Percentiles rank a stretch among this genome's conserved stretches.
phyloP scores from a whole-genome alignment of 1,140 invertebrate genomes.

The Drosophila pandora region DNA sequence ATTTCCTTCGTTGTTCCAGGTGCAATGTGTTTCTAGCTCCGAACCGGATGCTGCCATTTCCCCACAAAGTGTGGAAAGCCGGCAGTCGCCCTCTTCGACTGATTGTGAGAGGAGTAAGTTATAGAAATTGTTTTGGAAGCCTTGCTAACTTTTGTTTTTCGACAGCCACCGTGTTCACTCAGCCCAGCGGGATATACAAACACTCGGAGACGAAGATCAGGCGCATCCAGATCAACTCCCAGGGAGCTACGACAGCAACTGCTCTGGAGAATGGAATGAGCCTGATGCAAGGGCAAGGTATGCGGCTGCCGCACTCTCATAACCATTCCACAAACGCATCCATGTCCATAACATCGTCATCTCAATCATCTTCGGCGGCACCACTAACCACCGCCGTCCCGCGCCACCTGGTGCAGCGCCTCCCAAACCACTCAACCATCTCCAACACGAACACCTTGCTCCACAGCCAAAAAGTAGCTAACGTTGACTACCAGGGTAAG shows the following conservation, averaged over 20 bases:
- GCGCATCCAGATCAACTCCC: conserved; percentile 76
- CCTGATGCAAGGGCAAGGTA: conserved; percentile 65
- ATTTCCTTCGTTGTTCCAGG: conserved; percentile 85
- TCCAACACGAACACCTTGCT: conserved; percentile 54
- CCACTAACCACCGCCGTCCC: conserved; percentile 47
- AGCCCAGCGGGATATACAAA: conserved; percentile 72
- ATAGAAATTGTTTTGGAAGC: background rate
- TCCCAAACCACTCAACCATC: conserved; percentile 27
- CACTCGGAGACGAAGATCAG: conserved; percentile 79
- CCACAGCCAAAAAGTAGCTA: conserved; percentile 74
- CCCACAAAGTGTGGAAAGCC: conserved; percentile 71
- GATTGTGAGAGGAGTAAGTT: conserved; percentile 76
- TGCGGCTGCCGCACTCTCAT: conserved; percentile 55
- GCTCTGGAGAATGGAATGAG: conserved; percentile 34
- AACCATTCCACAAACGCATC: conserved; percentile 40
- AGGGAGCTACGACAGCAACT: conserved; percentile 21
- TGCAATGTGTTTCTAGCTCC: conserved; percentile 93
- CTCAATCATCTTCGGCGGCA: conserved; percentile 33
- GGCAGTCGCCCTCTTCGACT: conserved; percentile 78
- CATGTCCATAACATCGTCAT: conserved; percentile 63
- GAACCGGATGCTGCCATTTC: conserved; percentile 88
- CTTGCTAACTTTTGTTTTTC: background rate
- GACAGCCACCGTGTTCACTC: conserved; percentile 49
- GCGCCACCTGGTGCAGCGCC: conserved; percentile 54
- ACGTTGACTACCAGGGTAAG: conserved; percentile 76